Percentiles rank a stretch among this genome's conserved stretches.
These are phyloP conservation scores for Cebidichthys violaceus DNA, from an alignment of 2,113 vertebrate genomes.

Conservation along the genomic window DNA sequence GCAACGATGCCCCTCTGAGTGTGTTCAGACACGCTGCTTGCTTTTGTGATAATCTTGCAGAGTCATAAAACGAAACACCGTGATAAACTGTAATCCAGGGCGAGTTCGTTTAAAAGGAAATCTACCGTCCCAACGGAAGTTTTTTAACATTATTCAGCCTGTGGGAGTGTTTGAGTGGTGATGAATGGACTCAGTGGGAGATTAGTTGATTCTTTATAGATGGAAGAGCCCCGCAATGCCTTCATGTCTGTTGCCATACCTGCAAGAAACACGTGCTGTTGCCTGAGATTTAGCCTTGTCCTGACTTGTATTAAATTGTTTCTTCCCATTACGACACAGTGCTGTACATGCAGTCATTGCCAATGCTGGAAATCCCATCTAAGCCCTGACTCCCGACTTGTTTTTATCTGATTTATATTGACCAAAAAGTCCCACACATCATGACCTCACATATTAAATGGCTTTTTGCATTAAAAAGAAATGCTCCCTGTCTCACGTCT, in stretches of 20 bases:
- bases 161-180: constrained; percentile 32
- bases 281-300: not conserved
- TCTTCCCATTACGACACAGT: not conserved
- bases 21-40: constrained; percentile 7
- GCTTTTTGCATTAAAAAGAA: not conserved
- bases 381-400: not conserved
- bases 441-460: not conserved
- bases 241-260: not conserved
- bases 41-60: constrained; percentile 24
- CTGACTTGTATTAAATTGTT: not conserved
- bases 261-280: not conserved
- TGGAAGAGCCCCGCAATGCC: not conserved
- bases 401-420: constrained; percentile 4
- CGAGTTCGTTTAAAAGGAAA: not conserved
- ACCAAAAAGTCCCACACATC: not conserved
- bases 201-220: constrained; percentile 45
- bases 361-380: not conserved
- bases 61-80: constrained; percentile 26
- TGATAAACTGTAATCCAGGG: constrained; percentile 25
- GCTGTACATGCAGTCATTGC: not conserved
- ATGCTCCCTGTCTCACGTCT: not conserved
- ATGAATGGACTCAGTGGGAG: constrained; percentile 31
- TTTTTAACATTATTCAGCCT: constrained; percentile 24
- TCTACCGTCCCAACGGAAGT: not conserved
- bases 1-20: not conserved